Base-by-base conservation (phyloP, 2,888 invertebrate species). In the Melitaea athalia region DNA sequence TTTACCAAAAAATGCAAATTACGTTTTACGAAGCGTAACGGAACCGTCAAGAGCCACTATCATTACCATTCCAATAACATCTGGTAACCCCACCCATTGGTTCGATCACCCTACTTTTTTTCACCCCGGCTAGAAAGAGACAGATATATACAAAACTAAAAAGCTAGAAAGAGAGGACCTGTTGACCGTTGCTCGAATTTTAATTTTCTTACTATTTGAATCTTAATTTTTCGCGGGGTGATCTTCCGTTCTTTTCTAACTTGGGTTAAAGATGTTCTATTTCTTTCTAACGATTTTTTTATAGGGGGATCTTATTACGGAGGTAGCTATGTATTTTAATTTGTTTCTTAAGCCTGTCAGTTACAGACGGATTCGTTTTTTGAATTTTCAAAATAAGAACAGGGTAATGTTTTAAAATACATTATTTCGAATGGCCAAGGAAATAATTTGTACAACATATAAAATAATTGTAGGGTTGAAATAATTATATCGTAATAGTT, bases 191-290 rank as follows among this genome's bases (percentile, higher is more conserved):
- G 85, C 84, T 81, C 89, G 90, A 89, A 92, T 93, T 93, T 93
- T 92, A 93, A 93, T 92, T 91, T 92, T 91, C 92, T 92, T 90
- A 91, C 89, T 85, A 89, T 92, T 93, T 91, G 93, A 92, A 93
- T 92, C 89, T 91, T 91, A 91, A 92, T 93, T 92, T 92, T 92
- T 91, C 87, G 86, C 86, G 83, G 87, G 87, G 85, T 75, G 83
- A 77, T 81, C 75, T 76, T 80, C 80, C 76, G 49, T 86, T 84
- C 80, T 81, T 72, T 73, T 89, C 83, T 75, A 42, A 73, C 83
- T 63, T 64, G 65, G 53, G 68, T 49, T 45, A 61, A 60, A 67
- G 75, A 72, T 76, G 77, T 69, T 76, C 76, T 74, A 78, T 88
- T 84, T 85, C 84, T 80, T 84, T 87, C 82, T 81, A 61, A 69